Evolutionary conservation across 2,113 vertebrate genomes (phyloP), one percentile per base, ranked within the genome.

Genomic region (Pluvianellus socialis): DNA sequence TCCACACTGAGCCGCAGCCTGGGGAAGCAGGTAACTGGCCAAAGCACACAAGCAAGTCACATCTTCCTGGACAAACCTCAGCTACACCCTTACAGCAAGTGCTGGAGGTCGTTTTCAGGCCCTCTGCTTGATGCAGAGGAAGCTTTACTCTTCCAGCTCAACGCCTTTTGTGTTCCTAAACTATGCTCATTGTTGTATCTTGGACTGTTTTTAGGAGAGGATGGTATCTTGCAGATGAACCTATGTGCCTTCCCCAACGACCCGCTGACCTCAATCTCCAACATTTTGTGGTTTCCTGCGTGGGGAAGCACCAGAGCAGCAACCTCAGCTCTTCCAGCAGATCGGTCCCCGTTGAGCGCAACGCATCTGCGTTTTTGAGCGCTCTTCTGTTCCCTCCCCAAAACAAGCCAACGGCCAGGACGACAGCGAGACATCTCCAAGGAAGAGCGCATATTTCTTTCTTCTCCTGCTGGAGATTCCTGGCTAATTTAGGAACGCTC

Each of bases 251-350:
- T 97, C 91, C 92, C 88, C 95, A 96, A 70, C 55, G 92, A 95
- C 89, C 87, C 68, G 70, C 73, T 92, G 96, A 97, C 96, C 90
- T 91, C 95, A 93, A 76, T 88, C 96, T 97, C 90, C 52, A 96
- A 90, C 22, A 30, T 76, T 96, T 96, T 97, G 86, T 83, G 87
- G 91, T 97, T 98, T 98, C 97, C 97, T 97, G 96, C 66, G 30
- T 91, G 81, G 87, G 94, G 92, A 98, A 98, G 89, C 4, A 14
- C 88, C 77, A 74, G 83, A 97, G 89, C 86, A 94, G 92, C 90
- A 80, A 77, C 67, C 94, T 88, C n/a, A 30, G 87, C 87, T 92
- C 83, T 86, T 95, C 92, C 85, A 97, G 87, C 58, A 58, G 56
- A 22, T 55, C 33, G 16, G 58, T 94, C 86, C 94, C 96, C 86